phyloP scores from a whole-genome alignment of 2,113 vertebrate genomes.

The Daphoenositta chrysoptera region DNA sequence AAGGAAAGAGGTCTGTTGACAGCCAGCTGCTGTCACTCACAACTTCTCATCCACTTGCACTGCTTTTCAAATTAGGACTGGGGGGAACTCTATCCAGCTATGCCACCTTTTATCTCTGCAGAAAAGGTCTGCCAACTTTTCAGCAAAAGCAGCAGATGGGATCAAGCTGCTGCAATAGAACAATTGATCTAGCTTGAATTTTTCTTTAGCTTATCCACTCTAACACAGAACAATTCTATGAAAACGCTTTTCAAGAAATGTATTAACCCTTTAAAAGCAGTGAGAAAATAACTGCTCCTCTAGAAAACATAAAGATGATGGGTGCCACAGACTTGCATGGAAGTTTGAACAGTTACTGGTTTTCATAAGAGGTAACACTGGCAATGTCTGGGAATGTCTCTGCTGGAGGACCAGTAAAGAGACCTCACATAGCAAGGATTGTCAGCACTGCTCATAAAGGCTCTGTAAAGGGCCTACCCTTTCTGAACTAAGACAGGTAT shows the following conservation, averaged over 20 bases:
- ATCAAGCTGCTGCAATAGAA: background rate
- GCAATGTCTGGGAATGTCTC: background rate
- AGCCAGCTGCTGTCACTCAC: background rate
- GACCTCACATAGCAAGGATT: background rate
- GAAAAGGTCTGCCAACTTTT: background rate
- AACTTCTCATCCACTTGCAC: background rate
- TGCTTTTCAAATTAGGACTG: background rate
- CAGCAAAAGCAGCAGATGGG: background rate
- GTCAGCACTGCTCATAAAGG: background rate
- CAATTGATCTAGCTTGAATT: background rate
- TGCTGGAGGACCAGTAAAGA: background rate
- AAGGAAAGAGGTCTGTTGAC: background rate
- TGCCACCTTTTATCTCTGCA: background rate
- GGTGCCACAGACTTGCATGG: background rate
- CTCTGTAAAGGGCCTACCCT: background rate
- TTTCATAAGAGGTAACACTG: background rate
- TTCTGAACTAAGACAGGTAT: background rate
- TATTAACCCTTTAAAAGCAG: background rate
- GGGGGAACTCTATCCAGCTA: background rate
- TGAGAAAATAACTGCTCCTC: background rate
- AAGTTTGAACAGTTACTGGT: background rate
- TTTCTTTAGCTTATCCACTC: background rate
- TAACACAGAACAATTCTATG: background rate
- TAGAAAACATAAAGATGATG: background rate
- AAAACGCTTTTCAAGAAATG: background rate